Percentiles rank a stretch among this genome's conserved stretches.
These are phyloP conservation scores for Emmelina monodactyla DNA, from an alignment of 2,888 invertebrate species.

Conservation along the genomic window DNA sequence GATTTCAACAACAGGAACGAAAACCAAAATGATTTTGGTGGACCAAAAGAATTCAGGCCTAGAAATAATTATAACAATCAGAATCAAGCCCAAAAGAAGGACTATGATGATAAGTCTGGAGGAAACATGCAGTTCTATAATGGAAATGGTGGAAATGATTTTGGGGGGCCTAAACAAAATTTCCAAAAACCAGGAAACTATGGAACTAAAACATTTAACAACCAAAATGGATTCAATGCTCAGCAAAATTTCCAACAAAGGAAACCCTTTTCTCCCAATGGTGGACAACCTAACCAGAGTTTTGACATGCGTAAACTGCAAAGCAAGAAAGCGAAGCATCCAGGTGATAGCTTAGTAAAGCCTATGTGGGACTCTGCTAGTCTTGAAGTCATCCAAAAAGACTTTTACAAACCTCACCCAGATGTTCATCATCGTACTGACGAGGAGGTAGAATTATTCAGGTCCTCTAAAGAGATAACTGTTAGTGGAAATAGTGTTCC, in stretches of 20 bases:
- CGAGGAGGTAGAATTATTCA: constrained; percentile 79
- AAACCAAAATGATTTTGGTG: constrained; percentile 52
- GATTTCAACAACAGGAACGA: constrained; percentile 46
- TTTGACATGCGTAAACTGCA: constrained; percentile 63
- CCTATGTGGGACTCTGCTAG: constrained; percentile 83
- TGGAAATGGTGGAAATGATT: constrained; percentile 40
- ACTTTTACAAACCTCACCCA: constrained; percentile 87
- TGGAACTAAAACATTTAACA: constrained; percentile 45
- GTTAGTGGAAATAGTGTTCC: constrained; percentile 88
- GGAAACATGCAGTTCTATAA: constrained; percentile 55
- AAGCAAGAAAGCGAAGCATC: constrained; percentile 74
- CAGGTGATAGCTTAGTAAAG: constrained; percentile 75
- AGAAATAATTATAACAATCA: constrained; percentile 50
- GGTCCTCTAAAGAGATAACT: constrained; percentile 84
- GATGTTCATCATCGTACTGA: constrained; percentile 73
- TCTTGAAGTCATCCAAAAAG: constrained; percentile 86
- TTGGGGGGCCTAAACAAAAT: constrained; percentile 54
- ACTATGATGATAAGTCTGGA: constrained; percentile 40
- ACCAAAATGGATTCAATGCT: constrained; percentile 32
- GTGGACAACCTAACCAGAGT: constrained; percentile 35
- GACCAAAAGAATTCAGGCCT: constrained; percentile 51
- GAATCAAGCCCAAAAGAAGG: constrained; percentile 34
- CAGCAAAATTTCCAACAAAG: constrained; percentile 44
- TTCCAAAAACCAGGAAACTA: constrained; percentile 42
- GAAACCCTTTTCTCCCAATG: constrained; percentile 42